A percentile compares a stretch with the other conserved stretches of the same genome.
These are phyloP conservation scores for Acleris laterana DNA, from an alignment of 2,888 invertebrate genomes.

Conservation along the genomic window DNA sequence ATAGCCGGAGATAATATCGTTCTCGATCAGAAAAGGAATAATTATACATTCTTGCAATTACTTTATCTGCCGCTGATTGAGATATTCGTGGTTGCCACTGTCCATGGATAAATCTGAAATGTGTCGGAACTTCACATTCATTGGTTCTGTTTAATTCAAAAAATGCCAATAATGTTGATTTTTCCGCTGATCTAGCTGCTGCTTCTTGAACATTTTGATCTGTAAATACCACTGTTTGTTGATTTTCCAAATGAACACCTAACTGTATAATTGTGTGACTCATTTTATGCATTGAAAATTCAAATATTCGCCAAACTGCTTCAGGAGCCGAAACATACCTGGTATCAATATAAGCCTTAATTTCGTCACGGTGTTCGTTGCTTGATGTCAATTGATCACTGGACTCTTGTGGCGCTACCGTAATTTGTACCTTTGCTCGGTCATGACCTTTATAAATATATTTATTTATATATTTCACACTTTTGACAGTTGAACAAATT, in stretches of 20 bases:
- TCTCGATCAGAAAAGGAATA: slow-evolving; percentile 40
- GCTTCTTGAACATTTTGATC: slow-evolving; percentile 37
- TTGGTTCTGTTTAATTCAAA: slow-evolving; percentile 39
- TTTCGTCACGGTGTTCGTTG: slow-evolving; percentile 40
- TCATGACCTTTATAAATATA: slow-evolving; percentile 23
- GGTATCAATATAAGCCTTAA: slow-evolving; percentile 41
- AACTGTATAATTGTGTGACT: slow-evolving; percentile 40
- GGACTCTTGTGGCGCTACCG: slow-evolving; percentile 36
- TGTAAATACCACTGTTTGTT: slow-evolving; percentile 42
- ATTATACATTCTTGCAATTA: slow-evolving; percentile 40
- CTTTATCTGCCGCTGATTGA: slow-evolving; percentile 19
- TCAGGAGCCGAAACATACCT: slow-evolving; percentile 43
- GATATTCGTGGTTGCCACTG: slow-evolving; percentile 39
- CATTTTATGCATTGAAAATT: slow-evolving; percentile 41
- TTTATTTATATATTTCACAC: slow-evolving; percentile 39
- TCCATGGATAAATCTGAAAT: slow-evolving; percentile 39
- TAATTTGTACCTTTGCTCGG: slow-evolving; percentile 35
- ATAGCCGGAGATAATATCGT: slow-evolving; percentile 44
- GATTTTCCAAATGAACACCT: slow-evolving; percentile 43
- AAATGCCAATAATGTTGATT: slow-evolving; percentile 39
- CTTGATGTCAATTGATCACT: slow-evolving; percentile 31
- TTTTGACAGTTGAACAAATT: slow-evolving; percentile 39
- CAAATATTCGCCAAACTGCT: slow-evolving; percentile 41
- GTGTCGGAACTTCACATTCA: slow-evolving; percentile 41
- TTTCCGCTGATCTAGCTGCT: slow-evolving; percentile 39